Percentiles rank a stretch among this genome's conserved stretches.
Evolutionary conservation across 2,113 vertebrate genomes (phyloP).

Genomic region (Phaetusa simplex): DNA sequence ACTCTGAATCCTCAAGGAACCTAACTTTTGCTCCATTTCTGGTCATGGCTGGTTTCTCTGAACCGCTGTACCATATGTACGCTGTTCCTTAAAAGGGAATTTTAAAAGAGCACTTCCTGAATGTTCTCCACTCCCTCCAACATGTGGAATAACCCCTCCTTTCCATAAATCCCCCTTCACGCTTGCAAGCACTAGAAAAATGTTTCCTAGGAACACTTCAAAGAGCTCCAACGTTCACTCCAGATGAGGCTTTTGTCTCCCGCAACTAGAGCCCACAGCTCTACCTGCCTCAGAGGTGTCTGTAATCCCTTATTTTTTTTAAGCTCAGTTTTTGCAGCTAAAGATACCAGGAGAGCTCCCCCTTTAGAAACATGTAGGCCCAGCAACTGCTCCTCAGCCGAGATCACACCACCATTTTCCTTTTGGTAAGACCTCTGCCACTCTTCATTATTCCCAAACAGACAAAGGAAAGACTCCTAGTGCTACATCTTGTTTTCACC

Average conservation of each 20-base stretch:
- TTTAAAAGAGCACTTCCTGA: background rate
- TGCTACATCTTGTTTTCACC: background rate
- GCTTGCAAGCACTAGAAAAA: background rate
- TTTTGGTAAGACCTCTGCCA: background rate
- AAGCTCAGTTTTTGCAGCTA: background rate
- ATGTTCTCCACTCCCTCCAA: background rate
- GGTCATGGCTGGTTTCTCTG: background rate
- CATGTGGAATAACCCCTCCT: background rate
- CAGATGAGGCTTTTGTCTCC: background rate
- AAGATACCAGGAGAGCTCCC: background rate
- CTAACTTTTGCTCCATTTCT: background rate
- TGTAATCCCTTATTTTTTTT: background rate
- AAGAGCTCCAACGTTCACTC: background rate
- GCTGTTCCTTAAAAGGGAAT: background rate
- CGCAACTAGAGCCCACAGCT: background rate
- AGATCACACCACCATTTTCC: background rate
- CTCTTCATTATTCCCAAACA: background rate
- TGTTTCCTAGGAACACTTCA: background rate
- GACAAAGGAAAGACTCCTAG: background rate
- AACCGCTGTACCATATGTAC: accelerated
- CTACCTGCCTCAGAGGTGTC: background rate
- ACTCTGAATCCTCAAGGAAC: background rate
- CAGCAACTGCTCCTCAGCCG: background rate
- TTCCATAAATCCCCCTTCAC: background rate
- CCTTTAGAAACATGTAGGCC: background rate